These are phyloP conservation scores for Tenthredo scrophulariae DNA, from an alignment of 2,888 invertebrate genomes.

Conservation along the genomic window DNA sequence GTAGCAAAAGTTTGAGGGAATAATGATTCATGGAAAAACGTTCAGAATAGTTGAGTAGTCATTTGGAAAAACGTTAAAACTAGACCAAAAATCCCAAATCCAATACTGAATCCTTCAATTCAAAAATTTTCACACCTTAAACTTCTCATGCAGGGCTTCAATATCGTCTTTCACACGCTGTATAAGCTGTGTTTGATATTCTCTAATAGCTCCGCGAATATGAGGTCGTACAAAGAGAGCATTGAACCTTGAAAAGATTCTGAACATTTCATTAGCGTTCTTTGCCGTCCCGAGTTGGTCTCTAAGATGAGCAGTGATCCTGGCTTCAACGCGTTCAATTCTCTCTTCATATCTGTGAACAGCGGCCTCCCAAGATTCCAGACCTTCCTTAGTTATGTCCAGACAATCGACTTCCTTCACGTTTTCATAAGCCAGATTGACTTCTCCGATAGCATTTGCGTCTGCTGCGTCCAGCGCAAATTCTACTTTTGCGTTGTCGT, in stretches of 20 bases:
- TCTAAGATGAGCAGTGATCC: slow-evolving; percentile 97
- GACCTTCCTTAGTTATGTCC: slow-evolving; percentile 97
- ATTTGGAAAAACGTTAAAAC: no score
- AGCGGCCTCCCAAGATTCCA: slow-evolving; percentile 98
- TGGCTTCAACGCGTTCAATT: slow-evolving; percentile 98
- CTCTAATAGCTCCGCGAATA: slow-evolving; percentile 98
- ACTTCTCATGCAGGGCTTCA: slow-evolving; percentile 97
- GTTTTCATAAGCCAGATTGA: slow-evolving; percentile 97
- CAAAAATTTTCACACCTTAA: slow-evolving; percentile 86
- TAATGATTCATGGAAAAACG: background rate
- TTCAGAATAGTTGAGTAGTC: no score
- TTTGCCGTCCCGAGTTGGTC: slow-evolving; percentile 99
- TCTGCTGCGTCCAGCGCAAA: slow-evolving; percentile 95
- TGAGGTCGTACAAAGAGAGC: slow-evolving; percentile 99
- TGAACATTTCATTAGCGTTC: slow-evolving; percentile 99
- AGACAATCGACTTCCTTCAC: slow-evolving; percentile 99
- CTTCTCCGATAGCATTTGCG: slow-evolving; percentile 97
- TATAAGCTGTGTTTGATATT: slow-evolving; percentile 99
- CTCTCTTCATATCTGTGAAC: slow-evolving; percentile 98
- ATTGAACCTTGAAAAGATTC: slow-evolving; percentile 98
- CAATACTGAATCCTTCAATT: background rate
- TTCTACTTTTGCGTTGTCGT: slow-evolving; percentile 72
- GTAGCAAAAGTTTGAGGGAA: slow-evolving; percentile 56
- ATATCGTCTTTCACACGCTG: slow-evolving; percentile 99
- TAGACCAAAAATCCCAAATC: background rate